phyloP scores from a whole-genome alignment of 1,140 invertebrate species.

The Idris sp. region DNA sequence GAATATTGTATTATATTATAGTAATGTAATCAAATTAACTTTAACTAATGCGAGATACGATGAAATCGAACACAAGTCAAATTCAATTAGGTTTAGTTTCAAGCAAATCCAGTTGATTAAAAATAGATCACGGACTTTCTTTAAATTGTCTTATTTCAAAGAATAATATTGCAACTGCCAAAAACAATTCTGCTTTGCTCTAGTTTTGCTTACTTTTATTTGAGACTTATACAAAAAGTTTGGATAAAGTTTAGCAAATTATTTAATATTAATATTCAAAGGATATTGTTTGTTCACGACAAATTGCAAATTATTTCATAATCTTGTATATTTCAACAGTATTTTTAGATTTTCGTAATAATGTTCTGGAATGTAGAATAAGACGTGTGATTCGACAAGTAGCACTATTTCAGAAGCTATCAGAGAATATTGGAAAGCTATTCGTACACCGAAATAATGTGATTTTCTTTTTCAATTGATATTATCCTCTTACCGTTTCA shows the following conservation, averaged over 20 bases:
- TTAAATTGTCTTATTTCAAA: conserved; percentile 15
- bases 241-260: no score
- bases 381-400: conserved; percentile 36
- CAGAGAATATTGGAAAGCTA: conserved; percentile 31
- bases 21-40: conserved; percentile 29
- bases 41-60: conserved; percentile 12
- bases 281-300: no score
- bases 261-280: no score
- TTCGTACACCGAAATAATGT: conserved; percentile 44
- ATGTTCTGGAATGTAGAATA: conserved; percentile 10
- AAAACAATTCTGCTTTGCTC: conserved; percentile 18
- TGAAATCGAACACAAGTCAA: conserved; percentile 11
- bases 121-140: conserved; percentile 20
- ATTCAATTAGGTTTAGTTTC: conserved; percentile 24
- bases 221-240: no score
- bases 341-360: conserved; percentile 13
- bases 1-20: no score
- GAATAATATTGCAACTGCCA: conserved; percentile 3
- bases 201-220: no score
- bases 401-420: conserved; percentile 22
- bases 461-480: conserved; percentile 41
- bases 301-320: no score
- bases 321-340: no score
- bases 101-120: conserved; percentile 29
- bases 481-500: conserved; percentile 24